Conservation (phyloP, 2,113 vertebrate species). For the Anthoscopus minutus region DNA sequence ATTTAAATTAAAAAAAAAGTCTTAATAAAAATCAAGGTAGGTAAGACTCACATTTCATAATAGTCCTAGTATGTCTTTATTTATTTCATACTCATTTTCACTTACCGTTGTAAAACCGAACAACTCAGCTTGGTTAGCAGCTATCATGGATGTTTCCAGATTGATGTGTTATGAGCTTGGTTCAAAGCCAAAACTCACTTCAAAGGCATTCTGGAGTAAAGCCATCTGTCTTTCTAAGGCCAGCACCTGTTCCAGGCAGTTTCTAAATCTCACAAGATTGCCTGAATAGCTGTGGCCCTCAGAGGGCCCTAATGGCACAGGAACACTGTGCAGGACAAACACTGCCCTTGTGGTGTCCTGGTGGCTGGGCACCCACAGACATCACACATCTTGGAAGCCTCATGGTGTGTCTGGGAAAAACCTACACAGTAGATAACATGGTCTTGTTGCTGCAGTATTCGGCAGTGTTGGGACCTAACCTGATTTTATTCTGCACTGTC, state of each 20-base stretch:
- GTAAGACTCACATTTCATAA: neutral
- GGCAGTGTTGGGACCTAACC: neutral
- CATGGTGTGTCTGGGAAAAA: neutral
- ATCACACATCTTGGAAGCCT: neutral
- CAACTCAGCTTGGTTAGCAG: neutral
- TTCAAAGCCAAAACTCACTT: conserved; percentile 4
- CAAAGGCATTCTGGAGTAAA: neutral
- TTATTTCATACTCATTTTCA: neutral
- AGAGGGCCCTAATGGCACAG: neutral
- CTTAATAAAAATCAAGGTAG: neutral
- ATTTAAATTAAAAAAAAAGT: neutral
- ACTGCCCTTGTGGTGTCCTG: neutral
- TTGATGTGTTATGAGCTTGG: neutral
- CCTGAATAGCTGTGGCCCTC: neutral
- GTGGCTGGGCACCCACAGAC: neutral
- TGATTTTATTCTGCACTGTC: neutral
- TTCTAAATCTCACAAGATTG: neutral
- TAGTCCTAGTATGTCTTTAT: neutral
- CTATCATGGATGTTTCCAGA: conserved; percentile 11
- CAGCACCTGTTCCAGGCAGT: neutral
- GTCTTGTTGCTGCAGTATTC: neutral
- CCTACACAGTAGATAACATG: accelerated
- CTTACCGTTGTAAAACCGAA: neutral
- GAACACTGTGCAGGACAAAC: neutral
- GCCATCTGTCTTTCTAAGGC: neutral